phyloP scores from a whole-genome alignment of 2,888 invertebrate genomes.

The Ennomos quercinarius region DNA sequence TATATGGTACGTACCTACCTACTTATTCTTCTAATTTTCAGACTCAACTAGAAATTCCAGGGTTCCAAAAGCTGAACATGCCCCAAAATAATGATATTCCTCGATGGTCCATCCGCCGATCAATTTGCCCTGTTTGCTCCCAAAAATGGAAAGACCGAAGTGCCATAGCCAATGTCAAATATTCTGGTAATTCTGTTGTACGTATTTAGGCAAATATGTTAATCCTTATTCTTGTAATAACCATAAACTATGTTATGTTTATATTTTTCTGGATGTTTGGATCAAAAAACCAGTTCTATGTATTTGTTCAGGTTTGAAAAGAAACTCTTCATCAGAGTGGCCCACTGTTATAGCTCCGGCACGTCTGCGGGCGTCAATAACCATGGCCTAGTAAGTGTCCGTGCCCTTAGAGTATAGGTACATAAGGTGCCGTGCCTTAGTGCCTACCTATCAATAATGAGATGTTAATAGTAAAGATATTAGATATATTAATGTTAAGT shows the following conservation, averaged over 20 bases:
- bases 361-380: constrained; percentile 66
- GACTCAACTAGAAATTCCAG: constrained; percentile 65
- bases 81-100: constrained; percentile 55
- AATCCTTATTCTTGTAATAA: no score
- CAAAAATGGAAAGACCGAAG: constrained; percentile 77
- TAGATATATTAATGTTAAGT: no score
- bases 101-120: constrained; percentile 75
- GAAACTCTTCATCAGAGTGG: constrained; percentile 64
- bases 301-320: constrained; percentile 66
- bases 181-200: constrained; percentile 60
- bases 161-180: constrained; percentile 67
- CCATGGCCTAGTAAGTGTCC: constrained; percentile 67
- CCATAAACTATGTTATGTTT: no score
- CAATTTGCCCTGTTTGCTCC: constrained; percentile 79
- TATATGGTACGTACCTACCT: not conserved
- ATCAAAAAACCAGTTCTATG: no score
- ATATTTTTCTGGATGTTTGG: no score
- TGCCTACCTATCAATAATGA: not conserved
- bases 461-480: not conserved
- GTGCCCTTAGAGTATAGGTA: no score
- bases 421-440: no score
- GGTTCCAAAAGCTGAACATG: constrained; percentile 55
- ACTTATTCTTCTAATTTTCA: constrained; percentile 36
- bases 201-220: no score
- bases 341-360: constrained; percentile 77